Evolutionary conservation across 2,888 invertebrate species (phyloP).

Genomic region (Muscina levida): DNA sequence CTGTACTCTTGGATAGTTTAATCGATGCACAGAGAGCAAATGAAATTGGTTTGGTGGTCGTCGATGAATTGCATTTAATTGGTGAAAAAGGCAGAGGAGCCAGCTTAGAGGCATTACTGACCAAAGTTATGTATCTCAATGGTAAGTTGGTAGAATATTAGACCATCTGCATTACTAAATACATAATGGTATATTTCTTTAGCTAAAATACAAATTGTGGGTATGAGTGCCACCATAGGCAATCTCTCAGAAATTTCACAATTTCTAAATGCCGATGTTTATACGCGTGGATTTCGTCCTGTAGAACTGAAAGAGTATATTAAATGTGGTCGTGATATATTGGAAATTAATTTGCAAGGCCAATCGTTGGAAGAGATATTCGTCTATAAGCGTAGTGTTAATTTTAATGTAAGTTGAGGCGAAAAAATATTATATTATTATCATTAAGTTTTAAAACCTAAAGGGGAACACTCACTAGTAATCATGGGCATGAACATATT

Average conservation of each 20-base stretch:
- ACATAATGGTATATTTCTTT: constrained; percentile 25
- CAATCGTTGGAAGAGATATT: constrained; percentile 81
- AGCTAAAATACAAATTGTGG: constrained; percentile 91
- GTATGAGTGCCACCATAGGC: constrained; percentile 98
- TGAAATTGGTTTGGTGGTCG: constrained; percentile 89
- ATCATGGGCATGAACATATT: too few relatives aligned
- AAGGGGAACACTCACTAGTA: too few relatives aligned
- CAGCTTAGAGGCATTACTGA: constrained; percentile 89
- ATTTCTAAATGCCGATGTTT: constrained; percentile 91
- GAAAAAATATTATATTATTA: neutral
- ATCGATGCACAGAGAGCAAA: constrained; percentile 88
- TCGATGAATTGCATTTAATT: constrained; percentile 96
- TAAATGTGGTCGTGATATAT: constrained; percentile 85
- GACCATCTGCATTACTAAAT: constrained; percentile 1
- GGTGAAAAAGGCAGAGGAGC: constrained; percentile 93
- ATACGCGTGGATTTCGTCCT: constrained; percentile 92
- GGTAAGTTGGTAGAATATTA: constrained; percentile 80
- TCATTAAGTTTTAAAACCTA: too few relatives aligned
- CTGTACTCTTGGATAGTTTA: constrained; percentile 91
- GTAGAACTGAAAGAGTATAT: constrained; percentile 91
- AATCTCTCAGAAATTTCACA: constrained; percentile 90
- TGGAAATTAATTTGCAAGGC: constrained; percentile 81
- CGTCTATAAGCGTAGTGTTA: constrained; percentile 80
- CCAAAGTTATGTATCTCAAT: constrained; percentile 87
- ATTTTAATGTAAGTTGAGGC: constrained; percentile 78